These are phyloP conservation scores for Enteromius afrohamiltoni DNA, from an alignment of 2,797 vertebrate species.

Conservation along the genomic window DNA sequence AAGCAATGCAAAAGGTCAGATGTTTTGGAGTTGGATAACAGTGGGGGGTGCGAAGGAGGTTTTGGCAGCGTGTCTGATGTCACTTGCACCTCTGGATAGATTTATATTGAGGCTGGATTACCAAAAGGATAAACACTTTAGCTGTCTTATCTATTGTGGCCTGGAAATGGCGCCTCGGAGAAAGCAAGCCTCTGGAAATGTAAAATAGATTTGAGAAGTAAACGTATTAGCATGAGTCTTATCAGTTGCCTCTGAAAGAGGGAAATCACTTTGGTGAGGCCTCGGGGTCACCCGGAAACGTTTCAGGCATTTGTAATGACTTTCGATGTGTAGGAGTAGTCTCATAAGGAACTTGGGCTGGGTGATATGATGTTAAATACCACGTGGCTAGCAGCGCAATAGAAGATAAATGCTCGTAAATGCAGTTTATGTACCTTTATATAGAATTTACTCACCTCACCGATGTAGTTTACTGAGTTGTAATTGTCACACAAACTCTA, in stretches of 20 bases:
- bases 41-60: neutral
- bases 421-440: neutral
- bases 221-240: conserved; percentile 34
- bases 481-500: neutral
- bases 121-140: conserved; percentile 52
- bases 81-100: conserved; percentile 31
- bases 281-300: conserved; percentile 12
- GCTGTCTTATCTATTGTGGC: conserved; percentile 48
- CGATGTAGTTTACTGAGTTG: neutral
- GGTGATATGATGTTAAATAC: neutral
- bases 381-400: neutral
- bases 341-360: neutral
- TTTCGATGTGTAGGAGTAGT: conserved; percentile 6
- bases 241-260: conserved; percentile 31
- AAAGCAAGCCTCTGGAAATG: conserved; percentile 42
- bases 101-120: conserved; percentile 52
- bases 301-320: conserved; percentile 26
- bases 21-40: neutral
- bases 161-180: conserved; percentile 32
- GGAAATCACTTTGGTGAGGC: conserved; percentile 41
- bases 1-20: conserved; percentile 15
- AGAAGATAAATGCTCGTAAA: neutral
- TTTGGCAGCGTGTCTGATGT: conserved; percentile 19
- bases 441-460: neutral
- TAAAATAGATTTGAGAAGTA: conserved; percentile 26